These are phyloP conservation scores for Athetis lepigone DNA, from an alignment of 2,888 invertebrate genomes.

Conservation along the genomic window DNA sequence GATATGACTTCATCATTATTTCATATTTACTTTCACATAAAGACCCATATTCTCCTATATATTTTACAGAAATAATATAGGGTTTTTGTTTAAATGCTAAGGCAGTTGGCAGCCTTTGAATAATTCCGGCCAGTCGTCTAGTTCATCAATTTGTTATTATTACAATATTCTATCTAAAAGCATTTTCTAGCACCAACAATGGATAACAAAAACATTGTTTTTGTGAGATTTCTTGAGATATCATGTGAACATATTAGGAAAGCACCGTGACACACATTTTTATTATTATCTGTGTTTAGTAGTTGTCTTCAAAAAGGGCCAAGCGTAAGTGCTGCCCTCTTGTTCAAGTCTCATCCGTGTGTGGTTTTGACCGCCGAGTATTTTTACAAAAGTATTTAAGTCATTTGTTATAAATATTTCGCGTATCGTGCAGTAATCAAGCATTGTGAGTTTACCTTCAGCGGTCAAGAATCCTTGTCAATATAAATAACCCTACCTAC, in stretches of 20 bases:
- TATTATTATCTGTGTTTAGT: not conserved
- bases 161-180: constrained; percentile 55
- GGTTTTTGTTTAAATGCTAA: constrained; percentile 41
- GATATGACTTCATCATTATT: constrained; percentile 18
- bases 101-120: constrained; percentile 21
- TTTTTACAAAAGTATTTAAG: not conserved
- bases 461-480: constrained; percentile 39
- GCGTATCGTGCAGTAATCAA: constrained; percentile 3
- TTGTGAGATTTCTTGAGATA: constrained; percentile 24
- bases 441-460: not conserved
- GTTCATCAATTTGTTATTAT: constrained; percentile 47
- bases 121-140: constrained; percentile 2
- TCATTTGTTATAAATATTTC: not conserved
- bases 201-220: constrained; percentile 51
- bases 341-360: constrained; percentile 38
- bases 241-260: constrained; percentile 38
- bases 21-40: not conserved
- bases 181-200: constrained; percentile 64
- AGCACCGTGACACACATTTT: constrained; percentile 49
- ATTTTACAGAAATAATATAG: not conserved
- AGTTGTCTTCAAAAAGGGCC: constrained; percentile 1
- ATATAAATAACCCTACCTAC: constrained; percentile 45
- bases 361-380: constrained; percentile 25
- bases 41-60: not conserved
- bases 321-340: constrained; percentile 37